These are phyloP conservation scores for Meloe dianella DNA, from an alignment of 2,888 invertebrate genomes.

Conservation along the genomic window DNA sequence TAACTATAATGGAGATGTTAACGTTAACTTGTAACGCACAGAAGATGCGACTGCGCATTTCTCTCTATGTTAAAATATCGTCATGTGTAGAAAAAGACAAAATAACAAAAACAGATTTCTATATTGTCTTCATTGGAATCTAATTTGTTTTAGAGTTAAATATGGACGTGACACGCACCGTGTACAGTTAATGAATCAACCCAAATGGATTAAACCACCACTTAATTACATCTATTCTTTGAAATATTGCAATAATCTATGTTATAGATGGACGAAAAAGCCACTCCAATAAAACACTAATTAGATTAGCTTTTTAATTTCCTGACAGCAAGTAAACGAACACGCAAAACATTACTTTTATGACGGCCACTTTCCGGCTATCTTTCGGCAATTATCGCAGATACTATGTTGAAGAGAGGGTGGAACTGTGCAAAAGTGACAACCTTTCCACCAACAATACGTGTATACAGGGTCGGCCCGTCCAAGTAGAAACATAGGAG, in stretches of 20 bases:
- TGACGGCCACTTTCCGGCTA: slow-evolving; percentile 47
- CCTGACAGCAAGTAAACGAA: slow-evolving; percentile 32
- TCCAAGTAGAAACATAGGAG: too few relatives aligned
- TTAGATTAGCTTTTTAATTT: slow-evolving; percentile 53
- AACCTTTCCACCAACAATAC: not conserved
- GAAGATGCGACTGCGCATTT: too few relatives aligned
- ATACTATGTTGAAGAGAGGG: not conserved
- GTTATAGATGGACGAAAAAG: slow-evolving; percentile 41
- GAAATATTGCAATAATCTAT: slow-evolving; percentile 46
- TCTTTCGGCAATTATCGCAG: slow-evolving; percentile 46
- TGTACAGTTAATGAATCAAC: slow-evolving; percentile 30
- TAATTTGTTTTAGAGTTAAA: not conserved
- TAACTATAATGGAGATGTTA: too few relatives aligned
- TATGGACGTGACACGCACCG: slow-evolving; percentile 15
- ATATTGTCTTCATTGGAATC: not conserved
- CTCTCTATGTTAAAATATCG: too few relatives aligned
- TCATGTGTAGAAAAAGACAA: too few relatives aligned
- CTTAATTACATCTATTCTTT: slow-evolving; percentile 45
- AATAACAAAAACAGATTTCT: not conserved
- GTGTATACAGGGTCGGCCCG: too few relatives aligned
- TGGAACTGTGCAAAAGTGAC: not conserved
- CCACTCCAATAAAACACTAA: slow-evolving; percentile 53
- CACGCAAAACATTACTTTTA: slow-evolving; percentile 51
- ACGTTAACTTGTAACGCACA: too few relatives aligned
- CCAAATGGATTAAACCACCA: slow-evolving; percentile 40